These are phyloP conservation scores for Lucilia sericata DNA, from an alignment of 1,140 invertebrate genomes.

Conservation along the genomic window DNA sequence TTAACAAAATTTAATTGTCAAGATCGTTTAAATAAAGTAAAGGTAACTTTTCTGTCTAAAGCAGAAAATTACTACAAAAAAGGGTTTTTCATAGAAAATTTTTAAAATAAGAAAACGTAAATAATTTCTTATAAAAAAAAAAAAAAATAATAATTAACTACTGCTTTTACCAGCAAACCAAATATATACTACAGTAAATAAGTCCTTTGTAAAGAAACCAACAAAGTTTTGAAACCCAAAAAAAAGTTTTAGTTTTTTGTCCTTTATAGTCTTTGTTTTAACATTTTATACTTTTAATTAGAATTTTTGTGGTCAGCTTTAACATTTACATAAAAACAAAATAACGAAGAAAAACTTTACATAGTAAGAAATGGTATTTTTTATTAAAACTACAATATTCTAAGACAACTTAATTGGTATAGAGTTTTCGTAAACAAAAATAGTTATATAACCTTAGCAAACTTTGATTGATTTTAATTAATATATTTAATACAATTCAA, in stretches of 20 bases:
- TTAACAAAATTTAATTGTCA: not conserved
- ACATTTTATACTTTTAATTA: conserved; percentile 1
- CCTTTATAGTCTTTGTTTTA: not conserved
- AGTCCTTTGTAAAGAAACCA: no score
- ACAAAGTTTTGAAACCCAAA: no score
- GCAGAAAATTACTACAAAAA: not conserved
- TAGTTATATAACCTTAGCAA: no score
- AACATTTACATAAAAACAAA: not conserved
- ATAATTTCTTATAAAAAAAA: not conserved
- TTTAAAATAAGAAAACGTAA: not conserved
- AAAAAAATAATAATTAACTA: not conserved
- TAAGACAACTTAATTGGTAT: no score
- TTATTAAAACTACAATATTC: no score
- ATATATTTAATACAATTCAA: no score
- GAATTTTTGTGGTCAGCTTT: not conserved
- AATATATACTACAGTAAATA: not conserved
- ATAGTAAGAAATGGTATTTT: no score
- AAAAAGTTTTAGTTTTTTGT: not conserved
- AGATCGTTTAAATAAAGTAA: not conserved
- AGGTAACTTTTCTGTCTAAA: not conserved
- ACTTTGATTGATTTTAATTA: no score
- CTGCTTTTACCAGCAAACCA: not conserved
- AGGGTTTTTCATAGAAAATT: not conserved
- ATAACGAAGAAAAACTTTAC: no score
- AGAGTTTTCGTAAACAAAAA: no score